Percentiles rank a stretch among this genome's conserved stretches.
Evolutionary conservation across 2,888 invertebrate species (phyloP).

Genomic region (Carterocephalus palaemon): DNA sequence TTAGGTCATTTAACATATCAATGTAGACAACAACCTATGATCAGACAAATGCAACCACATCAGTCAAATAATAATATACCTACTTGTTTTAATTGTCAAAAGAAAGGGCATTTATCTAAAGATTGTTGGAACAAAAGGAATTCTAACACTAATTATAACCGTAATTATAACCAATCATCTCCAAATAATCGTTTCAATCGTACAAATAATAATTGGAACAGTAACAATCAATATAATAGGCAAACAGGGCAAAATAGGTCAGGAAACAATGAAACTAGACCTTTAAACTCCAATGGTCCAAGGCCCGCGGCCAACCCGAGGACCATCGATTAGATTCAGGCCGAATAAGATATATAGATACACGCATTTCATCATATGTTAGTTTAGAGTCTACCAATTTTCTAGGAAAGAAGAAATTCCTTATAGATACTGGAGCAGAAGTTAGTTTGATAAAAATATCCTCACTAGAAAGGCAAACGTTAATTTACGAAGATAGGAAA

Average conservation of each 20-base stretch:
- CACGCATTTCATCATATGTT: constrained; percentile 26
- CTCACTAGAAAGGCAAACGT: constrained; percentile 14
- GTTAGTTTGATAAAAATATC: constrained; percentile 26
- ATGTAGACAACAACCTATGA: background rate
- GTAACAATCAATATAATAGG: constrained; percentile 6
- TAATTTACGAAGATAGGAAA: constrained; percentile 24
- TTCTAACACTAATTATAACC: constrained; percentile 9
- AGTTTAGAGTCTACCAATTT: constrained; percentile 10
- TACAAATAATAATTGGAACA: constrained; percentile 12
- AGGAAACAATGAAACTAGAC: constrained; percentile 2
- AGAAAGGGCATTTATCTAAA: constrained; percentile 23
- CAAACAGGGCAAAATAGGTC: background rate
- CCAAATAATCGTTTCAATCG: constrained; percentile 5
- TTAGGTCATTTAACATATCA: background rate
- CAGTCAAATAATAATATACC: constrained; percentile 15
- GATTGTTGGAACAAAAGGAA: constrained; percentile 24
- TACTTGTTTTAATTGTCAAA: constrained; percentile 28
- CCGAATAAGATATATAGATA: constrained; percentile 27
- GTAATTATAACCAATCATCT: background rate
- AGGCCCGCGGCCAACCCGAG: constrained; percentile 25
- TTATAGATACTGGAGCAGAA: constrained; percentile 30
- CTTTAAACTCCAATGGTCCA: constrained; percentile 28
- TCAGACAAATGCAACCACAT: constrained; percentile 6
- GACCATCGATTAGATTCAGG: constrained; percentile 19
- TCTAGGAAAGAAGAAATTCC: constrained; percentile 22